phyloP scores from a whole-genome alignment of 2,797 vertebrate genomes.

The Notamacropus eugenii region DNA sequence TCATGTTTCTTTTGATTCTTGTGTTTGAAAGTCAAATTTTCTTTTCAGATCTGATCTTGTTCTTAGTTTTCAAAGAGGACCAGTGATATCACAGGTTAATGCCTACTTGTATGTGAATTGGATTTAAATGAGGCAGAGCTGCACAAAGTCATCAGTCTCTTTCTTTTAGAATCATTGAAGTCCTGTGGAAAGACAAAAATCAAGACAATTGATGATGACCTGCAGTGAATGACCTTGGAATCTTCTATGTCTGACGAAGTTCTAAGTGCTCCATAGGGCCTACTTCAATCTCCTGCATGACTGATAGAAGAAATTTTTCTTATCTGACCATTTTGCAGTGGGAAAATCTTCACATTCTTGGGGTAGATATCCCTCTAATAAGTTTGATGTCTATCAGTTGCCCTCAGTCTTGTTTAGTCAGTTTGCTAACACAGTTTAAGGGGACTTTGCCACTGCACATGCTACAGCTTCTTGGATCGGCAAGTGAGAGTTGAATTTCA shows the following conservation, averaged over 20 bases:
- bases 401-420: background rate
- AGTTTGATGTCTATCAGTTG: background rate
- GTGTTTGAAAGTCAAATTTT: no score
- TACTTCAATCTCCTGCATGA: background rate
- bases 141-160: background rate
- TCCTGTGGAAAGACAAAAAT: background rate
- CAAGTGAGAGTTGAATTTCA: background rate
- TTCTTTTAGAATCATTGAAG: background rate
- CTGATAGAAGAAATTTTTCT: background rate
- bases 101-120: background rate
- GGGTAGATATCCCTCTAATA: background rate
- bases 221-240: background rate
- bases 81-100: background rate
- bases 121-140: background rate
- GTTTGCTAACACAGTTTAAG: background rate
- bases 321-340: background rate
- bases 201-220: background rate
- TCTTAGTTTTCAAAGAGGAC: background rate
- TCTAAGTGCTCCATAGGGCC: background rate
- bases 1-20: no score
- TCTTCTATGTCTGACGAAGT: background rate
- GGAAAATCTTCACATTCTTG: background rate
- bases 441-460: background rate
- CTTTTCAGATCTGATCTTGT: background rate
- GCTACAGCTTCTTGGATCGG: background rate